phyloP scores from a whole-genome alignment of 2,888 invertebrate species.

The Dasysyrphus tricinctus region DNA sequence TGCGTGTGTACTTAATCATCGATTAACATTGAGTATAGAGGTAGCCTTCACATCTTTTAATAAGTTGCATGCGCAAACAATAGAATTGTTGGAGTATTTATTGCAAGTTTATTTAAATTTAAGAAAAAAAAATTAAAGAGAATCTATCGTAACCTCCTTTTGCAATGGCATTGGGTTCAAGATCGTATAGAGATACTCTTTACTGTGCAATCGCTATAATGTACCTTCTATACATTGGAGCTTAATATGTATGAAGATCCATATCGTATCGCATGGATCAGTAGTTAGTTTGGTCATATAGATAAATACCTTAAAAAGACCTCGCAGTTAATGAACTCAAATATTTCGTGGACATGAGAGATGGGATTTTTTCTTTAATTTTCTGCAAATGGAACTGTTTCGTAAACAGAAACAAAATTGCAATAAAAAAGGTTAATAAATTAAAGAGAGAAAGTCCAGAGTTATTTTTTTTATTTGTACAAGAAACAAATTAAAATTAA shows the following conservation, averaged over 20 bases:
- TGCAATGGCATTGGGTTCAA: conserved; percentile 61
- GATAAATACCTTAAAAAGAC: background rate
- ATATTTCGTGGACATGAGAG: conserved; percentile 21
- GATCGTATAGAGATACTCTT: conserved; percentile 38
- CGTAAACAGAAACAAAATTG: background rate
- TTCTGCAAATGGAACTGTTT: conserved; percentile 32
- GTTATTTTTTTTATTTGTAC: conserved; percentile 5
- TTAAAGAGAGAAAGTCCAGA: conserved; percentile 59
- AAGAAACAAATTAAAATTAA: conserved; percentile 56
- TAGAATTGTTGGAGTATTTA: conserved; percentile 72
- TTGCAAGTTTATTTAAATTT: conserved; percentile 58
- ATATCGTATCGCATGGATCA: conserved; percentile 25
- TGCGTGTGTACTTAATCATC: conserved; percentile 51
- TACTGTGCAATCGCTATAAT: background rate
- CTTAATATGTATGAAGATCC: conserved; percentile 4
- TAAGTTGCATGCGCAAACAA: conserved; percentile 66
- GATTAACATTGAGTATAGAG: conserved; percentile 20
- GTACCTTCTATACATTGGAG: conserved; percentile 1
- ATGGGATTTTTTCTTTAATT: background rate
- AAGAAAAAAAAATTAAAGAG: conserved; percentile 17
- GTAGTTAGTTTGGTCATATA: conserved; percentile 8
- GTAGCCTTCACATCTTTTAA: conserved; percentile 66
- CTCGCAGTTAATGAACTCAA: conserved; percentile 19
- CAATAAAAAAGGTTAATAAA: conserved; percentile 20
- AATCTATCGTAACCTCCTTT: conserved; percentile 57